Evolutionary conservation across 2,888 invertebrate genomes (phyloP).

Genomic region (Callyntrura guangdongensis): DNA sequence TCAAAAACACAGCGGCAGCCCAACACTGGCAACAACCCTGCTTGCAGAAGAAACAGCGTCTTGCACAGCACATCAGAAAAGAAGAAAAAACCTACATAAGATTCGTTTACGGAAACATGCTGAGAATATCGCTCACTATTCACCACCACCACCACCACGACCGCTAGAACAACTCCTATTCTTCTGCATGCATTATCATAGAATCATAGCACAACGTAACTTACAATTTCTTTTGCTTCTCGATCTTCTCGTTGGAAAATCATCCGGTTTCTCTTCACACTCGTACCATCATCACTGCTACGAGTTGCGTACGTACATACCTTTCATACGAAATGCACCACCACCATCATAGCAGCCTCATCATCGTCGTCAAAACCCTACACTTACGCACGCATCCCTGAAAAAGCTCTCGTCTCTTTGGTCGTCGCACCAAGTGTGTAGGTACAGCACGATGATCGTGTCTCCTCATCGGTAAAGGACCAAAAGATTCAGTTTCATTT

Average conservation of each 20-base stretch:
- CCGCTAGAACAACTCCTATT: constrained; percentile 13
- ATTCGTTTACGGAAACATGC: constrained; percentile 24
- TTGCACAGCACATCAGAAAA: constrained; percentile 32
- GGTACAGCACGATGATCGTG: constrained; percentile 35
- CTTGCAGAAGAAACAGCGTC: background rate
- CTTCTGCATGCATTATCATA: constrained; percentile 23
- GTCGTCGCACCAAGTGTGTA: constrained; percentile 23
- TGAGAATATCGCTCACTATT: constrained; percentile 41
- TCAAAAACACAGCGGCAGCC: constrained; percentile 28
- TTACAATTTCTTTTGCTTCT: constrained; percentile 16
- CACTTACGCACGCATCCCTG: constrained; percentile 52
- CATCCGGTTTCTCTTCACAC: constrained; percentile 24
- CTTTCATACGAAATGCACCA: background rate
- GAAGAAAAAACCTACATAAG: background rate
- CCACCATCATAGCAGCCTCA: constrained; percentile 8
- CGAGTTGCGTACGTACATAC: background rate
- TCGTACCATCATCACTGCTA: background rate
- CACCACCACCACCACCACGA: constrained; percentile 46
- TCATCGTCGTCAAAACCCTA: background rate
- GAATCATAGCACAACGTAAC: background rate
- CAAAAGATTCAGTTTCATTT: constrained; percentile 76
- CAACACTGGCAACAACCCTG: constrained; percentile 31
- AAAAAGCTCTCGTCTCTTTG: constrained; percentile 39
- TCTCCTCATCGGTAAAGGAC: constrained; percentile 66
- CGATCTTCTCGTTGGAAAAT: constrained; percentile 40